Conservation (phyloP, 1,140 invertebrate species). For the Drosophila kurseongensis region DNA sequence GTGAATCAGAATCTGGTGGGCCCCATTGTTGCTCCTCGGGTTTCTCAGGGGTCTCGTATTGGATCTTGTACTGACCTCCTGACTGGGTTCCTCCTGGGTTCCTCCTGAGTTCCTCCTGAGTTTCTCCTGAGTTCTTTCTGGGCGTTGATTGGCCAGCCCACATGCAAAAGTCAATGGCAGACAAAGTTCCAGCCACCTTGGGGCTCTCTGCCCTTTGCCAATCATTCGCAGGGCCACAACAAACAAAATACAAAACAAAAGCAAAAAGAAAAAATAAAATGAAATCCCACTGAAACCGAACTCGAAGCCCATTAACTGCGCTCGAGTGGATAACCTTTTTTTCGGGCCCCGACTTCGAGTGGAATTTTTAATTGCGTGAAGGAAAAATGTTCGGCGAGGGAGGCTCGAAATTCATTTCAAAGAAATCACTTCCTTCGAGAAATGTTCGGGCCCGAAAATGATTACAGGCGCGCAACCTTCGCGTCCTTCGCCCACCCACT, state of each 20-base stretch:
- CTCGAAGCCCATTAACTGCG: slow-evolving; percentile 75
- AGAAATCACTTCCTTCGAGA: slow-evolving; percentile 50
- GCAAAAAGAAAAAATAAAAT: slow-evolving; percentile 23
- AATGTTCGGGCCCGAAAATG: slow-evolving; percentile 42
- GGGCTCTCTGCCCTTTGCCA: slow-evolving; percentile 51
- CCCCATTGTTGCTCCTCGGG: slow-evolving; percentile 5
- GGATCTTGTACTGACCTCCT: slow-evolving; percentile 8
- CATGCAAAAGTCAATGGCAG: slow-evolving; percentile 64
- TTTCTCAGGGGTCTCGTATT: slow-evolving; percentile 42
- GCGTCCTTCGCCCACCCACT: slow-evolving; percentile 39
- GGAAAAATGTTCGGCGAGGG: slow-evolving; percentile 12
- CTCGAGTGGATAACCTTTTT: slow-evolving; percentile 68
- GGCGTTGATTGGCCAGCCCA: slow-evolving; percentile 60
- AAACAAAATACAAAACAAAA: slow-evolving; percentile 22
- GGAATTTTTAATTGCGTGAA: slow-evolving; percentile 58
- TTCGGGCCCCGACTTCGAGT: slow-evolving; percentile 24
- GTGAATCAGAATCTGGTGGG: slow-evolving; percentile 34
- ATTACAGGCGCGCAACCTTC: slow-evolving; percentile 48
- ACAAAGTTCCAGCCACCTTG: slow-evolving; percentile 45
- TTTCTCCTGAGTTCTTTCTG: neutral
- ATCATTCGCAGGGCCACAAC: slow-evolving; percentile 56
- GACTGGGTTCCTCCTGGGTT: neutral
- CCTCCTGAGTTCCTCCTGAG: neutral
- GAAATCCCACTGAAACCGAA: slow-evolving; percentile 58
- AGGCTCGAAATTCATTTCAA: slow-evolving; percentile 53